These are phyloP conservation scores for Choreutis nemorana DNA, from an alignment of 2,888 invertebrate genomes.

Conservation along the genomic window DNA sequence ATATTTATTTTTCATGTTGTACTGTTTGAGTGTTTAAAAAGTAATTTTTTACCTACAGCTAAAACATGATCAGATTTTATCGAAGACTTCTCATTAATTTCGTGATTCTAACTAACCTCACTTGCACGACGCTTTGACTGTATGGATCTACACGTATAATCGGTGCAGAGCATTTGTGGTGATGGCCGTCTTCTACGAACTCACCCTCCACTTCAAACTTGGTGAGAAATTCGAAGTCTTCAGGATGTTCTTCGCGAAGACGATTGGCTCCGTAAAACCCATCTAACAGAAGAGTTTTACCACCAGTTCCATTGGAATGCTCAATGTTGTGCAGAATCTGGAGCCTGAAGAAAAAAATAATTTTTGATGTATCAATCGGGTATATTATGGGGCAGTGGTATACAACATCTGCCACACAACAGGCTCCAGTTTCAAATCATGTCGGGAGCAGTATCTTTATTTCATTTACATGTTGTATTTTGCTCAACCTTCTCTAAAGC, in stretches of 20 bases:
- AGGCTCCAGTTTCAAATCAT: neutral
- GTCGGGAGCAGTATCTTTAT: neutral
- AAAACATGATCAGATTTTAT: too few species aligned
- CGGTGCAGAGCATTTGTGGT: conserved; percentile 65
- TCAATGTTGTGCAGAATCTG: conserved; percentile 53
- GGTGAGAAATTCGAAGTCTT: conserved; percentile 67
- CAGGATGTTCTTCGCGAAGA: conserved; percentile 57
- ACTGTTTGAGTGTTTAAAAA: too few species aligned
- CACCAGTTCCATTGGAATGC: conserved; percentile 68
- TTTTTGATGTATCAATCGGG: neutral
- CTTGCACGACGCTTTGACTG: conserved; percentile 65
- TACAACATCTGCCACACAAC: neutral
- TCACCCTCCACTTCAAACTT: conserved; percentile 68
- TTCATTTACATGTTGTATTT: too few species aligned
- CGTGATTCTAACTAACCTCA: too few species aligned
- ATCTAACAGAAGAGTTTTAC: conserved; percentile 78
- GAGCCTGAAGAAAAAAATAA: conserved; percentile 24
- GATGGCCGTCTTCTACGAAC: conserved; percentile 70
- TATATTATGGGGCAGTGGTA: neutral
- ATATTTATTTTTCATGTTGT: too few species aligned
- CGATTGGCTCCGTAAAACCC: conserved; percentile 73
- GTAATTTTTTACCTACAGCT: too few species aligned
- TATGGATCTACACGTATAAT: conserved; percentile 65
- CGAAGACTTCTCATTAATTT: too few species aligned
- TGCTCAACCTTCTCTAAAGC: too few species aligned